Conservation (phyloP, 2,797 vertebrate genomes). For the Aplochiton taeniatus region DNA sequence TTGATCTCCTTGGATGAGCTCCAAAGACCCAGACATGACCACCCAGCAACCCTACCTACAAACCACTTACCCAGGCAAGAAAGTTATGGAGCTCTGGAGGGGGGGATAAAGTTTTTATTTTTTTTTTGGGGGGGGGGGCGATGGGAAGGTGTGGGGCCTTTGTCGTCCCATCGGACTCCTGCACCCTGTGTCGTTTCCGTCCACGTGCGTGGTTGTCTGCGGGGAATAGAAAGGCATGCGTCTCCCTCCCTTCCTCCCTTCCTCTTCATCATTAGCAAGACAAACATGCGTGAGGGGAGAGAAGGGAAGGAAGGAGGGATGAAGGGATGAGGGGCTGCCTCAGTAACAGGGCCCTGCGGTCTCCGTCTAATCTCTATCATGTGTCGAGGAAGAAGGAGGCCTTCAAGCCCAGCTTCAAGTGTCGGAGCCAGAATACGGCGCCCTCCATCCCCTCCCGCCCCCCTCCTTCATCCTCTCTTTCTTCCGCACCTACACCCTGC, state of each 20-base stretch:
- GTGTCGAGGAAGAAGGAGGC: slow-evolving; percentile 45
- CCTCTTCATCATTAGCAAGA: slow-evolving; percentile 58
- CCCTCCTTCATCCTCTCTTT: not conserved
- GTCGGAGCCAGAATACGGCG: slow-evolving; percentile 22
- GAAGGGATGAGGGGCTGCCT: slow-evolving; percentile 5
- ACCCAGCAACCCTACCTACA: no score
- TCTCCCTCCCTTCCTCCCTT: slow-evolving; percentile 41
- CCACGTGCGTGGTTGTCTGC: slow-evolving; percentile 41
- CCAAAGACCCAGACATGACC: no score
- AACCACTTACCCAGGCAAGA: no score
- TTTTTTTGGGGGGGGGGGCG: not conserved
- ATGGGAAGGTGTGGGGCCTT: not conserved
- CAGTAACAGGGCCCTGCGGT: slow-evolving; percentile 31
- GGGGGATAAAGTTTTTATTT: no score
- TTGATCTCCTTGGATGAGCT: no score
- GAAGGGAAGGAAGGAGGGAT: slow-evolving; percentile 37
- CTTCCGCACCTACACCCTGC: slow-evolving; percentile 17
- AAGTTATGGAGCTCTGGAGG: no score
- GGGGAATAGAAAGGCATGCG: slow-evolving; percentile 34
- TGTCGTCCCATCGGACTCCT: no score
- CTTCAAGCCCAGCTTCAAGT: slow-evolving; percentile 54
- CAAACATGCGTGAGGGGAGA: slow-evolving; percentile 54
- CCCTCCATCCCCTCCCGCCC: not conserved
- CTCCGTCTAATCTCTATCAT: slow-evolving; percentile 66
- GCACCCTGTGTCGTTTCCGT: not conserved